A percentile compares a stretch with the other conserved stretches of the same genome.
These are phyloP conservation scores for Phoxinus dragarum DNA, from an alignment of 2,797 vertebrate genomes.

Conservation along the genomic window DNA sequence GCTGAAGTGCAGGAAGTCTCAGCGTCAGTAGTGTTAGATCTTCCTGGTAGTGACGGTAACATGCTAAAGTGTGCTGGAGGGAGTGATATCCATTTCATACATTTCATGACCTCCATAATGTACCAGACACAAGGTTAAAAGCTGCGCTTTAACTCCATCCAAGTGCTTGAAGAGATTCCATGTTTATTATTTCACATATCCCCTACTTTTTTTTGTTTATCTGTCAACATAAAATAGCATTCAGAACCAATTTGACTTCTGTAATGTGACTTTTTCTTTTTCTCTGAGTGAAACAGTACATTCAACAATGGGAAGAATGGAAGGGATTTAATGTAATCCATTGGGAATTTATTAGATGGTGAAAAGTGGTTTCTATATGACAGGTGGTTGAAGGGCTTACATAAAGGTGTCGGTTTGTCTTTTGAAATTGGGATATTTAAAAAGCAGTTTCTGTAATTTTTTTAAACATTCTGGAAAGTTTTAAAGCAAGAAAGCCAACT, in stretches of 20 bases:
- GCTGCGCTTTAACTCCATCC: constrained; percentile 12
- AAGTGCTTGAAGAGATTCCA: background rate
- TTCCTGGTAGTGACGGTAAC: constrained; percentile 12
- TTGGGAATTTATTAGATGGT: background rate
- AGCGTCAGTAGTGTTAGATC: constrained; percentile 37
- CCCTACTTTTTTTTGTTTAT: background rate
- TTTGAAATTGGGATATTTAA: too few relatives aligned
- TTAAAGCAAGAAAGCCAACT: background rate
- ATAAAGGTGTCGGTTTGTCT: background rate
- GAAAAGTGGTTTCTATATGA: background rate
- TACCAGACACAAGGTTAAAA: constrained; percentile 29
- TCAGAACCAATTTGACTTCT: background rate
- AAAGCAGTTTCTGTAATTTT: background rate
- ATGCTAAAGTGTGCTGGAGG: constrained; percentile 8
- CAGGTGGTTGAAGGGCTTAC: background rate
- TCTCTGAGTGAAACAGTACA: background rate
- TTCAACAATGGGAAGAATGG: background rate
- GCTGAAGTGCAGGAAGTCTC: constrained; percentile 47
- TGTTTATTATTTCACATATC: constrained; percentile 25
- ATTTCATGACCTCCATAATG: constrained; percentile 35
- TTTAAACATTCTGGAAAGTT: background rate
- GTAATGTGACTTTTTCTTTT: background rate
- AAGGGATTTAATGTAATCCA: background rate
- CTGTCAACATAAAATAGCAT: background rate
- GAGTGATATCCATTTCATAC: constrained; percentile 37